These are phyloP conservation scores for Haemorhous mexicanus DNA, from an alignment of 2,113 vertebrate genomes.

Conservation along the genomic window DNA sequence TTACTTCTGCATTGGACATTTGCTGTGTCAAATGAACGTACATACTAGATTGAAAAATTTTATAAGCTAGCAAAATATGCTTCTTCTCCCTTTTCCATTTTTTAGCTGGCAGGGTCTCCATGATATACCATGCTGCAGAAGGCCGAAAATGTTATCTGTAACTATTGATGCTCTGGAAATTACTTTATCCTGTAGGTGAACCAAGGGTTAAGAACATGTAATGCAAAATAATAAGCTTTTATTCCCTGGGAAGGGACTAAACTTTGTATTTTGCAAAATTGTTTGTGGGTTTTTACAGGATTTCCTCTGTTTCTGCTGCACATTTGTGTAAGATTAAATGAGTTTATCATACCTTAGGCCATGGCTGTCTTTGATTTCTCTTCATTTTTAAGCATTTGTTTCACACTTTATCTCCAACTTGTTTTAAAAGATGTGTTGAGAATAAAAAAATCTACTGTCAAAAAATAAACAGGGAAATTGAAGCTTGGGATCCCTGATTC, in stretches of 20 bases:
- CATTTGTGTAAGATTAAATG: not conserved
- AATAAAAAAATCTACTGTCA: not conserved
- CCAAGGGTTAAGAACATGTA: not conserved
- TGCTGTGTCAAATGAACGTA: not conserved
- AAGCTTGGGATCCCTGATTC: not conserved
- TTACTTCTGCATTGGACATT: not conserved
- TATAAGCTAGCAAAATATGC: not conserved
- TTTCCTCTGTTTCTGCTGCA: not conserved
- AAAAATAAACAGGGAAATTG: not conserved
- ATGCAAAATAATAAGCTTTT: not conserved
- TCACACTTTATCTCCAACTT: not conserved
- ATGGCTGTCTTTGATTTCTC: not conserved
- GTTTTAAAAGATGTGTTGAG: not conserved
- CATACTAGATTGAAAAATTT: fast-evolving
- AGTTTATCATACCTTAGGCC: not conserved
- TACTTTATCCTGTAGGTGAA: not conserved
- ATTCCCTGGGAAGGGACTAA: not conserved
- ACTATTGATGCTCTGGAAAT: not conserved
- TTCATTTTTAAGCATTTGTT: not conserved
- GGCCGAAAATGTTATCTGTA: not conserved
- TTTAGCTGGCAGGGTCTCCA: not conserved
- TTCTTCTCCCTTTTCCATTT: not conserved
- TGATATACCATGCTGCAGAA: not conserved
- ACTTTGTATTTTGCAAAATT: not conserved
- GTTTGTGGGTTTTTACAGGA: not conserved